Evolutionary conservation across 2,888 invertebrate species (phyloP), one percentile per base, ranked within the genome.

Genomic region (Nephrotoma appendiculata): DNA sequence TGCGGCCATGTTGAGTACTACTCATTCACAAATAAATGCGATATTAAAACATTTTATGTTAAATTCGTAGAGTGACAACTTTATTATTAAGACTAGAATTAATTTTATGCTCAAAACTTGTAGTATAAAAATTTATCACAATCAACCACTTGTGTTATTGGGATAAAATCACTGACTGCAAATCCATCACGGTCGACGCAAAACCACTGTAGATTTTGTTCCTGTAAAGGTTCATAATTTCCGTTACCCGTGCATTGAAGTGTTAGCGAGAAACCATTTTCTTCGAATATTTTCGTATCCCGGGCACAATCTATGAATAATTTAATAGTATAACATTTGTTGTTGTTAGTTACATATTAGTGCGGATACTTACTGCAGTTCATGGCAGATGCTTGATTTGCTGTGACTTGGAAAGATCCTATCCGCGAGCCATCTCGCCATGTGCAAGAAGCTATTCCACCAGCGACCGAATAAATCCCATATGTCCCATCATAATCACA

Each of bases 401-500:
- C 90, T 9, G 88, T 88, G 0, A 91, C 90, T 89, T 93, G 93
- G 92, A 93, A 94, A 83, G 93, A 91, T 41, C 93, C 93, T 44
- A 95, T 91, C 89, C 92, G 92, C 48, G 90, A 90, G 41, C 93
- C 94, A 89, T 94, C 94, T 88, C 93, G 93, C 91, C 93, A 94
- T 19, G 93, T 93, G 89, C 95, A 95, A 88, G 92, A 93, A 44
- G 93, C 93, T 85, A 92, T 92, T 89, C 93, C 93, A 88, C 92
- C 93, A 87, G 89, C 88, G 87, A 94, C 92, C 89, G 92, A 92
- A 89, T 92, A 93, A 57, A 92, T 89, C 19, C 94, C 94, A 89
- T 93, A 95, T 88, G 93, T 93, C 15, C 95, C 95, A 89, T 95
- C 95, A 88, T 92, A 94, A 89, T 95, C 94, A 89, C 95, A 95